phyloP scores from a whole-genome alignment of 1,140 invertebrate genomes.

The Apis florea region DNA sequence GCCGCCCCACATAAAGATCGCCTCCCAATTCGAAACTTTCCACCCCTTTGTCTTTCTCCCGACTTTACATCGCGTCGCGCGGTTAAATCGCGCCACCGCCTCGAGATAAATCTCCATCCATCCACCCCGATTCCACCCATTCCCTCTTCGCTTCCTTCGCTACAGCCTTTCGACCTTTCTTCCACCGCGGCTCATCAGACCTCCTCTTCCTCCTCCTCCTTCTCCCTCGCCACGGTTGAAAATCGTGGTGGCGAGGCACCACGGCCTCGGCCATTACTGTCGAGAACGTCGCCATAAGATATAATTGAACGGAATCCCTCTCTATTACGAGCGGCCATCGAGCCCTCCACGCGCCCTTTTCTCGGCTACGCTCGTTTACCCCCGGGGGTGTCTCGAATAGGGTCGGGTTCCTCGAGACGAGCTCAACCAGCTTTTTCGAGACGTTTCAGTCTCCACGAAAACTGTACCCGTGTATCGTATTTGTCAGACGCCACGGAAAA shows the following conservation, averaged over 20 bases:
- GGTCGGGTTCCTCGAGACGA: neutral
- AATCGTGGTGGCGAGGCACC: constrained; percentile 43
- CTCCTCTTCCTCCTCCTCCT: neutral
- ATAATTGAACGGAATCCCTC: constrained; percentile 75
- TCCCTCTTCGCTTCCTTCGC: constrained; percentile 17
- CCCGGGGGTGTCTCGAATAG: neutral
- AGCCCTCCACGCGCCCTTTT: constrained; percentile 27
- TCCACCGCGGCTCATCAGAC: constrained; percentile 16
- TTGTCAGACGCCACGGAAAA: constrained; percentile 67
- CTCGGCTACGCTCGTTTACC: neutral
- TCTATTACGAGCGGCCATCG: constrained; percentile 68
- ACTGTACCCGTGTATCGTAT: constrained; percentile 72
- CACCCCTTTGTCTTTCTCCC: neutral
- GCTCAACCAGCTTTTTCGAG: neutral
- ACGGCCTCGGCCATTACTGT: constrained; percentile 57
- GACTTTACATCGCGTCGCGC: constrained; percentile 30
- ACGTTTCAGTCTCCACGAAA: constrained; percentile 51
- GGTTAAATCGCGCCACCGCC: constrained; percentile 24
- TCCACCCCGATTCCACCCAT: too few relatives aligned
- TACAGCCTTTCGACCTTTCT: constrained; percentile 13
- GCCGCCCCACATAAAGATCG: neutral
- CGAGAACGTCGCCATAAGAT: constrained; percentile 63
- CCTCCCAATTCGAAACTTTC: neutral
- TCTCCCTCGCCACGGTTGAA: constrained; percentile 23
- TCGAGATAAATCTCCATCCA: constrained; percentile 43